These are phyloP conservation scores for Paracanthobrama guichenoti DNA, from an alignment of 2,113 vertebrate species.

Conservation along the genomic window DNA sequence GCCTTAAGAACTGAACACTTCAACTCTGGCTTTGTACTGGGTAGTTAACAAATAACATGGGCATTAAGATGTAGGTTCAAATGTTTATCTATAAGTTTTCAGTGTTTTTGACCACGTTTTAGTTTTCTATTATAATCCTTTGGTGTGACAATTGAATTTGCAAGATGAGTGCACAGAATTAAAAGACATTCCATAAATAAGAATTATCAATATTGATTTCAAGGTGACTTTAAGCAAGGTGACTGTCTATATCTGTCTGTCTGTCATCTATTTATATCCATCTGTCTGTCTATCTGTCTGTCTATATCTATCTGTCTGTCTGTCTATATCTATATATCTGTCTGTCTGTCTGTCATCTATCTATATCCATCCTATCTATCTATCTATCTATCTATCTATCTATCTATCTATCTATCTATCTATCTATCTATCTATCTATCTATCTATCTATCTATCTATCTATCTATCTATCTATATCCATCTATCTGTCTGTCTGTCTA, in stretches of 20 bases:
- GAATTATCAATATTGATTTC: too few relatives aligned
- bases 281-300: neutral
- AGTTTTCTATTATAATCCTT: neutral
- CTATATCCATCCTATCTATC: neutral
- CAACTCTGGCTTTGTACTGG: neutral
- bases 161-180: too few relatives aligned
- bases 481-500: neutral
- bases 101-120: neutral
- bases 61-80: neutral
- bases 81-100: neutral
- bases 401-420: neutral
- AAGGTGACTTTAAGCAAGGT: too few relatives aligned
- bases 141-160: neutral
- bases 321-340: neutral
- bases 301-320: neutral
- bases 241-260: neutral
- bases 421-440: constrained; percentile 6
- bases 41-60: neutral
- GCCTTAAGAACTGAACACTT: neutral
- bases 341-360: neutral
- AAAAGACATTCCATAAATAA: too few relatives aligned
- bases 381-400: constrained; percentile 6
- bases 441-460: neutral
- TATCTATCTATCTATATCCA: neutral
- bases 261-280: neutral